phyloP scores from a whole-genome alignment of 2,113 vertebrate species.

The Clarias gariepinus region DNA sequence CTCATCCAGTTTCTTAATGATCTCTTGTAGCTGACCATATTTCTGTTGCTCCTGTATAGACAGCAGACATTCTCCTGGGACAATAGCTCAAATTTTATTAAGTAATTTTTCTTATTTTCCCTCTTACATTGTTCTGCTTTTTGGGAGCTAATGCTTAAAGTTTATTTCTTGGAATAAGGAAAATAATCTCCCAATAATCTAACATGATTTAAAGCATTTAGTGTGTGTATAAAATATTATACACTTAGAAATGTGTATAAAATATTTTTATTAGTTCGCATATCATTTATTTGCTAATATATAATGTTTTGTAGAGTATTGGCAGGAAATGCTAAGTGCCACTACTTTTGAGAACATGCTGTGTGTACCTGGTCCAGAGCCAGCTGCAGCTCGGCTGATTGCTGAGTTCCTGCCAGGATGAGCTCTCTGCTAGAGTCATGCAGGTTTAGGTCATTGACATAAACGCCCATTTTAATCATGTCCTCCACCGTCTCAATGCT shows the following conservation, averaged over 20 bases:
- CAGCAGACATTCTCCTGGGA: neutral
- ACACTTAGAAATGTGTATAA: neutral
- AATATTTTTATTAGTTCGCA: neutral
- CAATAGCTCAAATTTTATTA: too few species aligned
- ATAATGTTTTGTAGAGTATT: neutral
- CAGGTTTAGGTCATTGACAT: slow-evolving; percentile 74
- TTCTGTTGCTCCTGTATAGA: slow-evolving; percentile 72
- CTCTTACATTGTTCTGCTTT: too few species aligned
- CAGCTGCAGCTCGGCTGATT: slow-evolving; percentile 75
- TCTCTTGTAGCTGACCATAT: slow-evolving; percentile 73
- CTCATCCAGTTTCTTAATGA: slow-evolving; percentile 74
- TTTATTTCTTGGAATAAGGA: neutral
- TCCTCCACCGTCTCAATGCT: slow-evolving; percentile 76
- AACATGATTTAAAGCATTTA: neutral
- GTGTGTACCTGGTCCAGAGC: slow-evolving; percentile 72
- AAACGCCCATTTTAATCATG: slow-evolving; percentile 79
- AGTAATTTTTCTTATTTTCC: too few species aligned
- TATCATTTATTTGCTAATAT: neutral
- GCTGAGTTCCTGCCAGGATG: slow-evolving; percentile 74
- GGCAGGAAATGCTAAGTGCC: slow-evolving; percentile 8
- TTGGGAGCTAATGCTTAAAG: neutral
- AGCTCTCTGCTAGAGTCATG: slow-evolving; percentile 77
- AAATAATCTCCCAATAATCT: neutral
- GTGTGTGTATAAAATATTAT: neutral
- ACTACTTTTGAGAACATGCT: neutral